Evolutionary conservation across 1,140 invertebrate genomes (phyloP), one percentile per base, ranked within the genome.

Genomic region (Teleopsis dalmanni): DNA sequence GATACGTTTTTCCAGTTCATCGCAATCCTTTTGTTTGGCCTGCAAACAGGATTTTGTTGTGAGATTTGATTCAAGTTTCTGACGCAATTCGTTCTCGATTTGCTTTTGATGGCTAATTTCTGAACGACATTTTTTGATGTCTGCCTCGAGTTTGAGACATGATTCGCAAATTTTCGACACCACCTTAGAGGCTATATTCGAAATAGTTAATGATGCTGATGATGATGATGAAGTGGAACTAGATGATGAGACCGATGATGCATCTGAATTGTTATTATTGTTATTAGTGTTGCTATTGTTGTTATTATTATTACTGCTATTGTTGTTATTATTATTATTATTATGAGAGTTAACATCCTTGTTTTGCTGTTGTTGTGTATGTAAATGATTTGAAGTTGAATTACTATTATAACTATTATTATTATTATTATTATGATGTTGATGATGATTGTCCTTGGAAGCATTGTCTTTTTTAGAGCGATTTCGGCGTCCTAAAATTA

Each of bases 21-120:
- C 68, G 47, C 61, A 68, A 45, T 71, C 68, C 50, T 64, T 68
- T 44, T 71, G 68, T 51, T 71, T 71, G 52, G 63, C 63, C 55
- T 71, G 68, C 57, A 71, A 60, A 55, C 63, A 55, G 27, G 63
- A 63, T 48, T 70, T 71, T 40, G 58, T 66, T 14, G 63, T 71
- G 34, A 68, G 41, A 54, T 70, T 70, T 1, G 56, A 58, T 14
- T 71, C 68, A 10, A 93, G 79, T 74, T 93, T 90, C 64, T 83
- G 80, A 57, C 86, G 75, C 50, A 94, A 73, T 52, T 95, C 90
- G 68, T 88, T 85, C 71, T 95, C 90, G 56, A 78, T 76, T 66
- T 88, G 85, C 65, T 86, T 78, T 68, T 81, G 83, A 26, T 77
- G 75, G 56, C 83, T 82, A 47, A 93, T 77, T 66, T 94, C 90